Evolutionary conservation across 2,797 vertebrate species (phyloP).

Genomic region (Gymnocypris eckloni): DNA sequence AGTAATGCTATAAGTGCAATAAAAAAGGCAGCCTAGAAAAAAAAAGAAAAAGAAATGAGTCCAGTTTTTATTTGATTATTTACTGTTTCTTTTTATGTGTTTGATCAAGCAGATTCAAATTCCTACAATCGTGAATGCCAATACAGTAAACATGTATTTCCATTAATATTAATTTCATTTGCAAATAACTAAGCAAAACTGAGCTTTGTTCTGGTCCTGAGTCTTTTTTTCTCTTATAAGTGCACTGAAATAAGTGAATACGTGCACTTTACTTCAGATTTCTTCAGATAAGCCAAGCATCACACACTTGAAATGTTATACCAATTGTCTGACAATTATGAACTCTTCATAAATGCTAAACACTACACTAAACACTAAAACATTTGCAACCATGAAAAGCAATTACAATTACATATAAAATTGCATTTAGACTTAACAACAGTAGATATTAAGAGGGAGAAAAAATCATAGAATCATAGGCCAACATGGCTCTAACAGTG

Average conservation of each 20-base stretch:
- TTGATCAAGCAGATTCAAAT: not conserved
- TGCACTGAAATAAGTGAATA: too few species aligned
- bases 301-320: not conserved
- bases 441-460: not conserved
- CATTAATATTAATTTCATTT: not conserved
- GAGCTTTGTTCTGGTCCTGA: not conserved
- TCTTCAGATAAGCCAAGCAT: not conserved
- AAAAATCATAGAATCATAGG: not conserved
- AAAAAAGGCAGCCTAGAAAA: not conserved
- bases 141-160: not conserved
- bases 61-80: not conserved
- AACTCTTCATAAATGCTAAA: not conserved
- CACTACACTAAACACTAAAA: not conserved
- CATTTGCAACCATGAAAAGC: not conserved
- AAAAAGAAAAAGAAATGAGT: not conserved
- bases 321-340: not conserved
- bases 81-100: not conserved
- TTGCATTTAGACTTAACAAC: not conserved
- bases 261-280: too few species aligned
- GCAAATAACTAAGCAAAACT: constrained; percentile 5
- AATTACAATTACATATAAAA: not conserved
- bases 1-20: not conserved
- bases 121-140: not conserved
- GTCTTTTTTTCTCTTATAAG: not conserved
- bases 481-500: not conserved